Conservation (phyloP, 2,888 invertebrate species). For the Spodoptera exigua region DNA sequence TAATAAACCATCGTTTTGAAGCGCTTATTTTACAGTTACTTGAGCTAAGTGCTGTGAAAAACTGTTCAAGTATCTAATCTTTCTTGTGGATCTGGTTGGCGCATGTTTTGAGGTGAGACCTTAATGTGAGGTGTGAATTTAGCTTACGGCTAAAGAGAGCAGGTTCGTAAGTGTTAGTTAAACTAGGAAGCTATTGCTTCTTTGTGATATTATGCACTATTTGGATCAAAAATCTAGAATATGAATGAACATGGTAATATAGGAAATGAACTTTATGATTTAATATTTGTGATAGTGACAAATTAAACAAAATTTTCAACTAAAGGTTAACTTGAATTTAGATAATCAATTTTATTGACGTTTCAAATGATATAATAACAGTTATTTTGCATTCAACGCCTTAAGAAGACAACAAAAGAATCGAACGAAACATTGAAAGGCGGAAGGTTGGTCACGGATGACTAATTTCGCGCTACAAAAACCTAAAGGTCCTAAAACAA, state of each 20-base stretch:
- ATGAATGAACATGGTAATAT: not conserved
- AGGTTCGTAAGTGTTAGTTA: constrained; percentile 1
- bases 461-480: constrained; percentile 45
- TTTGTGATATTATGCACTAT: too few relatives aligned
- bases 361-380: constrained; percentile 28
- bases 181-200: not conserved
- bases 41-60: constrained; percentile 24
- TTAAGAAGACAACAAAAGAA: constrained; percentile 40
- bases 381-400: constrained; percentile 19
- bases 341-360: constrained; percentile 38
- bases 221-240: not conserved
- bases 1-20: constrained; percentile 41
- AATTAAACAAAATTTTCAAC: constrained; percentile 14
- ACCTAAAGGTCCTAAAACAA: constrained; percentile 54
- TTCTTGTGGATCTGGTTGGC: constrained; percentile 1
- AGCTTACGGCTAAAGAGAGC: constrained; percentile 6
- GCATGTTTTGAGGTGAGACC: constrained; percentile 11
- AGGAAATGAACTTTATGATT: constrained; percentile 30
- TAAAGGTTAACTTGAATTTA: constrained; percentile 28
- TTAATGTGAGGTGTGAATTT: constrained; percentile 36
- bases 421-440: constrained; percentile 35
- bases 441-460: constrained; percentile 43
- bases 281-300: constrained; percentile 8
- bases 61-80: constrained; percentile 31
- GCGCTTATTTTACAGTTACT: constrained; percentile 46